Conservation (phyloP, 2,888 invertebrate species). For the Ectemnius lituratus region DNA sequence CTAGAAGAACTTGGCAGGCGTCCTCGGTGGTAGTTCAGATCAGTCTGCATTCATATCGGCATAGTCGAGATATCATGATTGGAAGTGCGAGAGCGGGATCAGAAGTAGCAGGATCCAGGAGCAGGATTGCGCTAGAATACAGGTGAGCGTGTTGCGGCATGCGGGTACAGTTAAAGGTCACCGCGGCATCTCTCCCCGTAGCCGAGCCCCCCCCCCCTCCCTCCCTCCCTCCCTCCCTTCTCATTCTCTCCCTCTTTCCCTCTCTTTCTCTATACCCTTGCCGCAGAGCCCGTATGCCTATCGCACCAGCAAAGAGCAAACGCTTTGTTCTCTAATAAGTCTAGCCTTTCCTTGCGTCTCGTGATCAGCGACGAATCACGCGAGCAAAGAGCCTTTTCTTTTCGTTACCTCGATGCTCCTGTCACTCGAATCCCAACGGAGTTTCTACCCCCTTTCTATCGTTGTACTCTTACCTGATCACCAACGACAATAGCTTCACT, state of each 20-base stretch:
- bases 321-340: conserved; percentile 69
- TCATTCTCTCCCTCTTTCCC: conserved; percentile 3
- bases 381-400: background rate
- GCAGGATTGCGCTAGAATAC: conserved; percentile 63
- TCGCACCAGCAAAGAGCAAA: conserved; percentile 65
- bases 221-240: conserved; percentile 27
- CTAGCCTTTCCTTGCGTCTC: conserved; percentile 37
- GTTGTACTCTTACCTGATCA: too few relatives aligned
- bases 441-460: conserved; percentile 8
- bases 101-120: conserved; percentile 32
- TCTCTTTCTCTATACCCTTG: conserved; percentile 28
- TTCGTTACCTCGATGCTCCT: conserved; percentile 5
- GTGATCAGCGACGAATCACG: conserved; percentile 26
- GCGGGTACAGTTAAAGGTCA: conserved; percentile 76
- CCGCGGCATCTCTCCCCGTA: conserved; percentile 63
- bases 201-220: background rate
- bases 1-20: too few relatives aligned
- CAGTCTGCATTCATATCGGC: too few relatives aligned
- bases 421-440: conserved; percentile 9
- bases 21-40: too few relatives aligned
- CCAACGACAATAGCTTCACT: too few relatives aligned
- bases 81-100: conserved; percentile 25
- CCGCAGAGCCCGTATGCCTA: conserved; percentile 43
- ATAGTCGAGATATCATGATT: conserved; percentile 12
- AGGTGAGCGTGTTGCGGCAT: conserved; percentile 70